phyloP scores from a whole-genome alignment of 2,113 vertebrate genomes.

The Scomber scombrus region DNA sequence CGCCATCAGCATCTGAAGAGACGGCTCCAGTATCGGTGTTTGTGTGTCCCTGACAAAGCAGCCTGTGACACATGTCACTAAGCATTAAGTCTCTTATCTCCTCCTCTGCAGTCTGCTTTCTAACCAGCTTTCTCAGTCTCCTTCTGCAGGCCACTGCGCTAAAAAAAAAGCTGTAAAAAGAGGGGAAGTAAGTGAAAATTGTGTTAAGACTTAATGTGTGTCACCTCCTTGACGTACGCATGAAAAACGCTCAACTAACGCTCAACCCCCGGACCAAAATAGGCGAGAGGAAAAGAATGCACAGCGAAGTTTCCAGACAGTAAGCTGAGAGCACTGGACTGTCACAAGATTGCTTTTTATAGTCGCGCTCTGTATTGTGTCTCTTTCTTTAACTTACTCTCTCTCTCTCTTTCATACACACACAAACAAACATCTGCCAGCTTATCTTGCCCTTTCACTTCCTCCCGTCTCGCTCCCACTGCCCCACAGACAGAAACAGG shows the following conservation, averaged over 20 bases:
- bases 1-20: conserved; percentile 35
- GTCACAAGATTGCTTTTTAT: conserved; percentile 78
- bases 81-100: conserved; percentile 38
- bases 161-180: conserved; percentile 21
- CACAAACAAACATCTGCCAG: conserved; percentile 9
- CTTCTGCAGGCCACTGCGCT: conserved; percentile 3
- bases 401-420: conserved; percentile 10
- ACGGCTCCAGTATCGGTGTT: conserved; percentile 13
- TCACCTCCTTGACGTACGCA: conserved; percentile 3
- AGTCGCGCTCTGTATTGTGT: conserved; percentile 64
- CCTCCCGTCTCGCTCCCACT: conserved; percentile 30
- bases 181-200: background rate
- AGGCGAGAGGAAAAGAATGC: conserved; percentile 36
- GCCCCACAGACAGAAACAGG: conserved; percentile 59
- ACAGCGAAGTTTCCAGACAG: conserved; percentile 63
- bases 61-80: conserved; percentile 46
- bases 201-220: conserved; percentile 9
- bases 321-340: conserved; percentile 73
- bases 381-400: conserved; percentile 12
- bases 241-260: conserved; percentile 4
- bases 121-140: background rate
- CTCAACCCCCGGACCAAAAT: conserved; percentile 13
- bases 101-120: conserved; percentile 33
- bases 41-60: conserved; percentile 34
- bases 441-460: conserved; percentile 64